Base-by-base conservation (phyloP, 2,113 vertebrate species). In the Cyanoramphus novaezelandiae region DNA sequence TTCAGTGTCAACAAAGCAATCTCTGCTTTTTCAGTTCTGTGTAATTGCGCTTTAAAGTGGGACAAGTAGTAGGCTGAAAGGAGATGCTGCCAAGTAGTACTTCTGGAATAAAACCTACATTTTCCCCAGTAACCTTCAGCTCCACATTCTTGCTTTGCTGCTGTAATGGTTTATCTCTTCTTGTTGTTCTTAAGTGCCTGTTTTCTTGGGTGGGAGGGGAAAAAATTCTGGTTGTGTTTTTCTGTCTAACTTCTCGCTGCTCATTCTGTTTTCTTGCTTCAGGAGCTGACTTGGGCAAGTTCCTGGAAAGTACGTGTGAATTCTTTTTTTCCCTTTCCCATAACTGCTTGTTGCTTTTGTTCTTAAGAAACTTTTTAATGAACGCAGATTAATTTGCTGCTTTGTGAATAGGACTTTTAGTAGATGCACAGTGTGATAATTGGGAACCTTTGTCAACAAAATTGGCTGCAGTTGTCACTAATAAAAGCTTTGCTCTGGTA, bases 231-330 rank as follows among this genome's bases (percentile, higher is more conserved):
- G 11, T 84, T 60, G 7, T 89, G 10, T 78, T 88, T 7, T 37
- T 90, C 62, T 90, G 27, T 68, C 75, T 96, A 96, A 96, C 74
- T 62, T 94, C 29, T 93, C 62, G 46, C 77, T 90, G 77, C 88
- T 94, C 83, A 13, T 96, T 97, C 85, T 95, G 2, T 94, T 96
- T 96, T 85, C 92, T 88, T 95, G 92, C 96, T 96, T 96, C 96
- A 96, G 95, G 96, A 97, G 93, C 96, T 96, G 95, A 93, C 76
- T 96, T 95, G 90, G 93, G 95, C 88, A 96, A 92, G 93, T 96
- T 96, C 92, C 81, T 94, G 91, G 93, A 95, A 95, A 97, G 96
- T 95, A 95, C 76, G 93, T 96, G 92, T 92, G 35, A 79, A 4
- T 52, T 82, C 33, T 92, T 81, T 67, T 71, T 84, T 79, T 10